Evolutionary conservation across 2,797 vertebrate genomes (phyloP).

Genomic region (Pseudocheirus occidentalis): DNA sequence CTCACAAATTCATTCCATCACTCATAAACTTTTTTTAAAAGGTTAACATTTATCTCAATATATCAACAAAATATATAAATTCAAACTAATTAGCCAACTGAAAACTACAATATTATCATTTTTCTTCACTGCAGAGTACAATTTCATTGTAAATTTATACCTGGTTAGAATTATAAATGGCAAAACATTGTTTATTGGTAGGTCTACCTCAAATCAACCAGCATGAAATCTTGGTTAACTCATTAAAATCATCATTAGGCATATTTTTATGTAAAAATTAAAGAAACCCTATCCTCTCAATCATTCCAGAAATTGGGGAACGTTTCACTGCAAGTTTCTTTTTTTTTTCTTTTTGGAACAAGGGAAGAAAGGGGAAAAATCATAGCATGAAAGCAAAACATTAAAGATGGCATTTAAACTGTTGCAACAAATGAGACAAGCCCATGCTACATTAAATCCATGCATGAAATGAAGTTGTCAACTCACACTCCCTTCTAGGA

Average conservation of each 20-base stretch:
- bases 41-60: background rate
- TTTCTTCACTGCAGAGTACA: background rate
- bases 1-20: background rate
- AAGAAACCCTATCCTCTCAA: conserved; percentile 40
- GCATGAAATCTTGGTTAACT: conserved; percentile 34
- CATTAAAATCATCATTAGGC: conserved; percentile 35
- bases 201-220: conserved; percentile 48
- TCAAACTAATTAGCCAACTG: background rate
- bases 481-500: conserved; percentile 34
- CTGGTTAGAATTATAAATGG: background rate
- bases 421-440: conserved; percentile 55
- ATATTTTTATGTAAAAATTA: conserved; percentile 44
- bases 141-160: background rate
- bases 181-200: conserved; percentile 40
- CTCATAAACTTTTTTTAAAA: background rate
- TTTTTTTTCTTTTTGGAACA: conserved; percentile 44
- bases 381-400: conserved; percentile 54
- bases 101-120: background rate
- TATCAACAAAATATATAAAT: background rate
- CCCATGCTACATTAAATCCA: conserved; percentile 61
- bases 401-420: conserved; percentile 64
- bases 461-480: conserved; percentile 47
- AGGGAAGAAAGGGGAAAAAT: conserved; percentile 17
- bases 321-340: conserved; percentile 37
- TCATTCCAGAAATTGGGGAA: background rate